These are phyloP conservation scores for Allygus modestus DNA, from an alignment of 2,888 invertebrate species.

Conservation along the genomic window DNA sequence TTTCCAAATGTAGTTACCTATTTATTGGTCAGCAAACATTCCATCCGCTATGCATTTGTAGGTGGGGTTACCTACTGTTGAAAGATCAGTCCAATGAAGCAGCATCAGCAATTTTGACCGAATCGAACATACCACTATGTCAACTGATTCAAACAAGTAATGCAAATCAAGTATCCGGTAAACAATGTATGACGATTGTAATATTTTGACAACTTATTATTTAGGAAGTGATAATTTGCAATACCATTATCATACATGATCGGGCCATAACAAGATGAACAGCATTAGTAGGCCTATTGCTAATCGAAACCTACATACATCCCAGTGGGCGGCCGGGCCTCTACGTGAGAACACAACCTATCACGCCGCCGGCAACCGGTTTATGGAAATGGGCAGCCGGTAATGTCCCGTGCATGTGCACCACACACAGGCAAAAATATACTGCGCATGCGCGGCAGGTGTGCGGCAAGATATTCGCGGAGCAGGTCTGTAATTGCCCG, in stretches of 20 bases:
- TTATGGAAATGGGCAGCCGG: background rate
- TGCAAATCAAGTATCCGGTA: background rate
- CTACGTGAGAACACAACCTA: conserved; percentile 39
- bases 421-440: no score
- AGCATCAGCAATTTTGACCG: no score
- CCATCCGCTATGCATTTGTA: no score
- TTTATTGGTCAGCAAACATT: no score
- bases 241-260: background rate
- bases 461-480: background rate
- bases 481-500: background rate
- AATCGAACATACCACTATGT: no score
- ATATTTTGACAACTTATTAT: no score
- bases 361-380: conserved; percentile 24
- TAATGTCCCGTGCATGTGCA: conserved; percentile 2
- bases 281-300: conserved; percentile 28
- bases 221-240: background rate
- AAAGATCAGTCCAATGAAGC: no score
- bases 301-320: background rate
- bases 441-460: conserved; percentile 8
- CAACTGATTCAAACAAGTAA: no score
- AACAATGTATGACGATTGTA: no score
- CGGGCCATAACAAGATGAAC: background rate
- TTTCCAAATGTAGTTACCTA: no score
- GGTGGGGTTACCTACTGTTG: no score
- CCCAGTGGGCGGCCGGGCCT: conserved; percentile 20